These are phyloP conservation scores for Nettapus auritus DNA, from an alignment of 2,113 vertebrate genomes.

Conservation along the genomic window DNA sequence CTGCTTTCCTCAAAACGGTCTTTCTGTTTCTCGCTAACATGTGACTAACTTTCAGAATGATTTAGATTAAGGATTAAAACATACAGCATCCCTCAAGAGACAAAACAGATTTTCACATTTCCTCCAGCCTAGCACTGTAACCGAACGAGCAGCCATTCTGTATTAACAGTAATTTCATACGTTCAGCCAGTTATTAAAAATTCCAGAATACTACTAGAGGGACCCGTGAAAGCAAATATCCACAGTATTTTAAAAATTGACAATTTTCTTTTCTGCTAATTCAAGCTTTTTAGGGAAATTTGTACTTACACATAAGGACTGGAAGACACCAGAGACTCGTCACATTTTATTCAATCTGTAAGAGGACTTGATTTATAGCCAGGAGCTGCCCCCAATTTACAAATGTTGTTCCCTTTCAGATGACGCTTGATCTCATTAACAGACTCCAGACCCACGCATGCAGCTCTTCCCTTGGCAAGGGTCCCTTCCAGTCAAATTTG, in stretches of 20 bases:
- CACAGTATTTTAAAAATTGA: background rate
- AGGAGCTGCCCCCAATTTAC: background rate
- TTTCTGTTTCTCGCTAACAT: background rate
- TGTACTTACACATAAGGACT: background rate
- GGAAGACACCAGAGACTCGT: background rate
- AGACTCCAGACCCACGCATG: background rate
- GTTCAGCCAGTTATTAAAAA: background rate
- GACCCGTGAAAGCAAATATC: slow-evolving; percentile 15
- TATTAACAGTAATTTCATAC: background rate
- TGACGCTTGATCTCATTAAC: background rate
- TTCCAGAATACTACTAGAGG: background rate
- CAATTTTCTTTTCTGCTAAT: background rate
- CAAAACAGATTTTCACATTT: slow-evolving; percentile 16
- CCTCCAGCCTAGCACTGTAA: background rate
- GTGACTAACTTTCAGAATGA: background rate
- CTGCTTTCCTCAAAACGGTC: background rate
- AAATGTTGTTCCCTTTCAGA: background rate
- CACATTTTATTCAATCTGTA: background rate
- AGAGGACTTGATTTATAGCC: background rate
- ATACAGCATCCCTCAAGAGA: background rate
- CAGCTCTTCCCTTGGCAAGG: background rate
- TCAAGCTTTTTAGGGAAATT: background rate
- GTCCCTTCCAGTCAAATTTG: background rate
- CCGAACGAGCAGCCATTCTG: background rate
- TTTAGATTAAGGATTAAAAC: background rate